A percentile compares a stretch with the other conserved stretches of the same genome.
phyloP scores from a whole-genome alignment of 2,888 invertebrate genomes.

The Eilema depressum region DNA sequence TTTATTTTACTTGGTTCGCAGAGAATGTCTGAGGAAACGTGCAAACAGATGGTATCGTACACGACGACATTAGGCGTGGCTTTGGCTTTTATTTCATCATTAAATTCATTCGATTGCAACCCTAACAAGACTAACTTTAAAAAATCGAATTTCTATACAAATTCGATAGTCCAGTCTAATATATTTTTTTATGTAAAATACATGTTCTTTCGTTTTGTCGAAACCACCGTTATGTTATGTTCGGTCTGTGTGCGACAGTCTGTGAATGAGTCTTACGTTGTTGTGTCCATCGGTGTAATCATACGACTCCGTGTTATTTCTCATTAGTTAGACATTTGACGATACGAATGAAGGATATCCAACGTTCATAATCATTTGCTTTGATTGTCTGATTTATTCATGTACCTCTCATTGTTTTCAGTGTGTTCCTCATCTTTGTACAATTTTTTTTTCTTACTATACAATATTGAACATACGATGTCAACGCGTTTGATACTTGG shows the following conservation, averaged over 20 bases:
- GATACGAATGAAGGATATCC: conserved; percentile 49
- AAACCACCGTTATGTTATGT: conserved; percentile 77
- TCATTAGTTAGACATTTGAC: conserved; percentile 47
- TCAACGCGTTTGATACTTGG: conserved; percentile 58
- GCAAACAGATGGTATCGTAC: conserved; percentile 92
- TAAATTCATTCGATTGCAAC: conserved; percentile 80
- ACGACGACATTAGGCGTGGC: conserved; percentile 83
- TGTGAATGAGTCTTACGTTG: conserved; percentile 73
- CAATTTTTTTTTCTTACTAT: conserved; percentile 55
- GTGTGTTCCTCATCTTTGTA: conserved; percentile 63
- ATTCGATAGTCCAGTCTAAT: conserved; percentile 68
- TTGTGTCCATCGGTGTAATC: conserved; percentile 80
- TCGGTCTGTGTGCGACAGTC: conserved; percentile 80
- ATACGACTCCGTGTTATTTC: conserved; percentile 63
- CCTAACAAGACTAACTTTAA: conserved; percentile 83
- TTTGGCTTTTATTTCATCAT: conserved; percentile 84
- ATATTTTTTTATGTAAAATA: conserved; percentile 62
- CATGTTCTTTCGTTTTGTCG: conserved; percentile 64
- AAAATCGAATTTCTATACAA: conserved; percentile 71
- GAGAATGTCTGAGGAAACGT: conserved; percentile 94
- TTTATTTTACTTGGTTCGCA: conserved; percentile 89
- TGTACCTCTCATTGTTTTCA: conserved; percentile 61
- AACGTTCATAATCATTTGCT: conserved; percentile 76
- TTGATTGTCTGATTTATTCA: conserved; percentile 79
- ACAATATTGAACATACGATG: conserved; percentile 45